These are phyloP conservation scores for Phenganax marumi DNA, from an alignment of 92 coral and sea anemone species.

Conservation along the genomic window DNA sequence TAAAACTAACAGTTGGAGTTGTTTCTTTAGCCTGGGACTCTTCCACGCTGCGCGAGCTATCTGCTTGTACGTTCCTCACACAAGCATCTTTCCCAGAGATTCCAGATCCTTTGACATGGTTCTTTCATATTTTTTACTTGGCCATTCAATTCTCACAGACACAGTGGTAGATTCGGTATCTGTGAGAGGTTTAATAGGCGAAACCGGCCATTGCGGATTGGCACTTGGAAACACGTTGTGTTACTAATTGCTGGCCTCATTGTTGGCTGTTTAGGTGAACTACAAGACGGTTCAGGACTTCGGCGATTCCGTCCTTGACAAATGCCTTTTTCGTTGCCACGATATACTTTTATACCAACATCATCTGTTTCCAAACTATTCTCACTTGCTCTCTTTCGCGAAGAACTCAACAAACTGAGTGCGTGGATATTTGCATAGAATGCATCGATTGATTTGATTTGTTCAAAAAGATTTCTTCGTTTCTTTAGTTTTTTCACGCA, in stretches of 20 bases:
- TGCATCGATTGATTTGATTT: slow-evolving; percentile 12
- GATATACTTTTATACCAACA: not conserved
- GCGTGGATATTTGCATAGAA: not conserved
- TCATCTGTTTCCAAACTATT: not conserved
- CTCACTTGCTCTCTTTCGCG: not conserved
- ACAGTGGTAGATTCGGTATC: slow-evolving; percentile 41
- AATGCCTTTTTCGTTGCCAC: not conserved
- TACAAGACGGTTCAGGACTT: not conserved
- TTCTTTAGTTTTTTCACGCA: slow-evolving; percentile 46
- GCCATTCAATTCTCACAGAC: slow-evolving; percentile 50
- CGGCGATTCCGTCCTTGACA: not conserved
- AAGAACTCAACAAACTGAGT: not conserved
- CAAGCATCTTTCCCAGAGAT: slow-evolving; percentile 47
- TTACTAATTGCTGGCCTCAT: not conserved
- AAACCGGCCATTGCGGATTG: slow-evolving; percentile 7
- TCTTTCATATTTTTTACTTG: slow-evolving; percentile 38
- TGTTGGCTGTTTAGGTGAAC: not conserved
- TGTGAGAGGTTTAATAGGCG: not conserved
- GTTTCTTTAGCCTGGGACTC: slow-evolving; percentile 13
- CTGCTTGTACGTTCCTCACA: slow-evolving; percentile 48
- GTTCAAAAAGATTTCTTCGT: slow-evolving; percentile 16
- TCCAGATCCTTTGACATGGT: slow-evolving; percentile 37
- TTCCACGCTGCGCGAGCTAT: slow-evolving; percentile 51
- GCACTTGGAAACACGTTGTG: not conserved
- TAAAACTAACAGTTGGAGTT: slow-evolving; percentile 28